phyloP scores from a whole-genome alignment of 2,113 vertebrate genomes.

The Ammospiza nelsoni region DNA sequence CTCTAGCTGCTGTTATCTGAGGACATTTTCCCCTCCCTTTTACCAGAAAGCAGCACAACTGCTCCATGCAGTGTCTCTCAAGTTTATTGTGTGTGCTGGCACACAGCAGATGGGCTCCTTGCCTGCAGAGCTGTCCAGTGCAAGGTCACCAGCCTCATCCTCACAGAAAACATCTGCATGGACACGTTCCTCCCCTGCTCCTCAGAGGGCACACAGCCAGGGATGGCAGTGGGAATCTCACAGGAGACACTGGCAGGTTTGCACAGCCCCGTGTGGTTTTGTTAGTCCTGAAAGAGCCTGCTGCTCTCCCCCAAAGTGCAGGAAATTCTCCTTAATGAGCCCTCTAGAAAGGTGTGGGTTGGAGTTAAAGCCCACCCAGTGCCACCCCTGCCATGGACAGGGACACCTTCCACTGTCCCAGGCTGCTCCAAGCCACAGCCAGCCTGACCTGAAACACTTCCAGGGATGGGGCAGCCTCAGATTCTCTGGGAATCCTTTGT shows the following conservation, averaged over 20 bases:
- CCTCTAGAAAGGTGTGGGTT: neutral
- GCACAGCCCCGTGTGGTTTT: accelerated
- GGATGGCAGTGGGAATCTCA: accelerated
- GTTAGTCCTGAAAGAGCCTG: neutral
- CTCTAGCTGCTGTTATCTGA: neutral
- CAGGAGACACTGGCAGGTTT: neutral
- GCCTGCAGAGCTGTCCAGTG: neutral
- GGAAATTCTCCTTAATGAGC: neutral
- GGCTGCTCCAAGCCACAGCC: neutral
- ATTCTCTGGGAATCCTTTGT: neutral
- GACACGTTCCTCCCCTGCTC: neutral
- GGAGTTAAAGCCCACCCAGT: neutral
- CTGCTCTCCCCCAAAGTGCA: neutral
- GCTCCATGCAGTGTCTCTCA: neutral
- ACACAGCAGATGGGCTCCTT: accelerated
- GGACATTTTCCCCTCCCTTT: neutral
- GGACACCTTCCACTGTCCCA: neutral
- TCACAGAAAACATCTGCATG: accelerated
- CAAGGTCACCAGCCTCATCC: neutral
- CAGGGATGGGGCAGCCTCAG: neutral
- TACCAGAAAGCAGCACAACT: neutral
- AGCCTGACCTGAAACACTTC: accelerated
- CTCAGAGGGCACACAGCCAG: neutral
- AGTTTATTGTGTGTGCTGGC: no score
- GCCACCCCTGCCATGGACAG: neutral